These are phyloP conservation scores for Enteromius fasciolatus DNA, from an alignment of 2,797 vertebrate genomes.

Conservation along the genomic window DNA sequence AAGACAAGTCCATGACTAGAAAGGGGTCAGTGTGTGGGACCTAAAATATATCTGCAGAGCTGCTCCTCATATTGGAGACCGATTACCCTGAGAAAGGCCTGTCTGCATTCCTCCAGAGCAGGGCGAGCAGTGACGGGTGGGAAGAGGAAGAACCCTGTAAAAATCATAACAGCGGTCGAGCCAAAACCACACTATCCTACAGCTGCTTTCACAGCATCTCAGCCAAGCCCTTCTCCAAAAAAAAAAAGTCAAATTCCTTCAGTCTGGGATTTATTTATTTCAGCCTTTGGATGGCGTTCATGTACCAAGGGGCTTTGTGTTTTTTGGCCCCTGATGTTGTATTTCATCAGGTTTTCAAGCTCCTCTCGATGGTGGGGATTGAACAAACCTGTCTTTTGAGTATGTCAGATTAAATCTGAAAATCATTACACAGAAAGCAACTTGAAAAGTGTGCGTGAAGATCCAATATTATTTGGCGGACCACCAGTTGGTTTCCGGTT, in stretches of 20 bases:
- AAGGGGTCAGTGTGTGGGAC: conserved; percentile 21
- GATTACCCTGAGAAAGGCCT: conserved; percentile 52
- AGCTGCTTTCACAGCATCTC: conserved; percentile 60
- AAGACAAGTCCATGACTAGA: background rate
- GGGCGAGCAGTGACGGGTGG: background rate
- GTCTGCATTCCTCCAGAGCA: conserved; percentile 56
- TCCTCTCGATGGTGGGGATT: conserved; percentile 7
- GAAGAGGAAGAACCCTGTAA: conserved; percentile 52
- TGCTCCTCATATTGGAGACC: conserved; percentile 37
- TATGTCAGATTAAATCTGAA: conserved; percentile 51
- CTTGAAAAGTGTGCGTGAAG: conserved; percentile 37
- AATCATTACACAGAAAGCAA: conserved; percentile 36
- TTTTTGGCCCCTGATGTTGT: conserved; percentile 31
- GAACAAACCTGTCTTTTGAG: conserved; percentile 15
- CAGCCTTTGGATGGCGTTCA: conserved; percentile 37
- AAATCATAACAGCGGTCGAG: conserved; percentile 55
- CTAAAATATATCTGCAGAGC: background rate
- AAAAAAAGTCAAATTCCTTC: conserved; percentile 38
- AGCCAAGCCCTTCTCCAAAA: conserved; percentile 20
- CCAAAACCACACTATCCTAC: conserved; percentile 59
- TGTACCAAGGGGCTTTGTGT: conserved; percentile 46
- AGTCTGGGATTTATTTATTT: conserved; percentile 53
- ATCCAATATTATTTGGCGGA: conserved; percentile 24
- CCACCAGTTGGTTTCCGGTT: conserved; percentile 30
- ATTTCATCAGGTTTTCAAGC: conserved; percentile 37